Evolutionary conservation across 1,140 invertebrate species (phyloP).

Genomic region (Bradynema listronoti): DNA sequence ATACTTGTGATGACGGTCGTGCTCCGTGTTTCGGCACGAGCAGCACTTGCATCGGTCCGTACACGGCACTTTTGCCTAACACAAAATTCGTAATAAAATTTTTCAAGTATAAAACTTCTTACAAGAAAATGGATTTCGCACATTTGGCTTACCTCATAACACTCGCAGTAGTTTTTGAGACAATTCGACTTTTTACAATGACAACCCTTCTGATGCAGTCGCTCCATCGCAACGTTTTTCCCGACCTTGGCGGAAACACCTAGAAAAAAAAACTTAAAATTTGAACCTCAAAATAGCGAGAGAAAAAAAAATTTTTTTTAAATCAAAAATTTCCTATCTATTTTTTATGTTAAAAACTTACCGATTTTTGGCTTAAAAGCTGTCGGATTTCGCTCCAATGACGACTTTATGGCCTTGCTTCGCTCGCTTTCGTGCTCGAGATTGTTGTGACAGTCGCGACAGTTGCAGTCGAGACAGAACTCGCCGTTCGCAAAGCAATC

Average conservation of each 20-base stretch:
- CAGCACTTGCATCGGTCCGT: constrained; percentile 88
- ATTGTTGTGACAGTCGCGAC: constrained; percentile 95
- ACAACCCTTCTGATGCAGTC: constrained; percentile 94
- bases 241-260: constrained; percentile 37
- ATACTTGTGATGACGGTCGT: constrained; percentile 67
- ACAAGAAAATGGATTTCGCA: neutral
- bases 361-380: constrained; percentile 97
- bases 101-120: constrained; percentile 5
- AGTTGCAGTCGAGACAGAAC: constrained; percentile 96
- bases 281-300: constrained; percentile 15
- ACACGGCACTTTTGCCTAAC: constrained; percentile 91
- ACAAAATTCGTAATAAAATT: constrained; percentile 2
- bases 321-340: constrained; percentile 3
- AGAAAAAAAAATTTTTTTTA: constrained; percentile 46
- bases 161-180: constrained; percentile 99
- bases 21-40: constrained; percentile 79
- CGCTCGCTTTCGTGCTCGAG: constrained; percentile 88
- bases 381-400: constrained; percentile 83
- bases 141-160: constrained; percentile 81
- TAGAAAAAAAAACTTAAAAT: constrained; percentile 31
- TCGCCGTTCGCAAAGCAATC: constrained; percentile 99
- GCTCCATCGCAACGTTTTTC: constrained; percentile 61
- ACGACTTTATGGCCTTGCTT: constrained; percentile 82
- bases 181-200: constrained; percentile 97
- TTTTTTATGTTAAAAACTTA: constrained; percentile 60